These are phyloP conservation scores for Drosophila gunungcola DNA, from an alignment of 1,140 invertebrate genomes.

Conservation along the genomic window DNA sequence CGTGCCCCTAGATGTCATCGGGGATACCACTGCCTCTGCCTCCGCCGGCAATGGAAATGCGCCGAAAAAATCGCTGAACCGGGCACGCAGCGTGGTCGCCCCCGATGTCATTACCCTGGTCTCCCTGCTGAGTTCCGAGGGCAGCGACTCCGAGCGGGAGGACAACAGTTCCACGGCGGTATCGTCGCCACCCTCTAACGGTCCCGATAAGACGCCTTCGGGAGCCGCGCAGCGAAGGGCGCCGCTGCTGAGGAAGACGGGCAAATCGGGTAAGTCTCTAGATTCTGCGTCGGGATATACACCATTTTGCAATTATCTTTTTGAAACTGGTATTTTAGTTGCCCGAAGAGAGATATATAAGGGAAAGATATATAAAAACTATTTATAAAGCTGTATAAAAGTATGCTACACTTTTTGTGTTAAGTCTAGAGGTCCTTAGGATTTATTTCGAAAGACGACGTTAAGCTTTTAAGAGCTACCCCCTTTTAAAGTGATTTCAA, in stretches of 20 bases:
- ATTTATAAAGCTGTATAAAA: too few species aligned
- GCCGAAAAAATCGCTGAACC: constrained; percentile 59
- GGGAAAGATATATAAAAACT: too few species aligned
- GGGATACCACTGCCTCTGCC: constrained; percentile 6
- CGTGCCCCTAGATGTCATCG: constrained; percentile 25
- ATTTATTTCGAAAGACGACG: too few species aligned
- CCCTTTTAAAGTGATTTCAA: not conserved
- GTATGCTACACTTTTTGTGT: too few species aligned
- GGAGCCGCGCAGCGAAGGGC: constrained; percentile 50
- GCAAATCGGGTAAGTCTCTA: constrained; percentile 79
- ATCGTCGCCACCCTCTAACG: constrained; percentile 18
- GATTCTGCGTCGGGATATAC: not conserved
- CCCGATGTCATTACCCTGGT: constrained; percentile 82
- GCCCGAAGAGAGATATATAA: too few species aligned
- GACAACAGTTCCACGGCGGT: constrained; percentile 50
- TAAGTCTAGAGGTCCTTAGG: too few species aligned
- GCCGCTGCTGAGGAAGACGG: constrained; percentile 76
- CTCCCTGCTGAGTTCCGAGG: constrained; percentile 82
- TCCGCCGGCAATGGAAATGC: not conserved
- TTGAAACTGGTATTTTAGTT: too few species aligned
- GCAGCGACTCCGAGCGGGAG: constrained; percentile 83
- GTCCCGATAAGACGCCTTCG: constrained; percentile 26
- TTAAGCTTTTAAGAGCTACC: too few species aligned
- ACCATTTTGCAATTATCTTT: too few species aligned
- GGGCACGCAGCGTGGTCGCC: constrained; percentile 71